Conservation (phyloP, 2,113 vertebrate species). For the Ammodytes marinus region DNA sequence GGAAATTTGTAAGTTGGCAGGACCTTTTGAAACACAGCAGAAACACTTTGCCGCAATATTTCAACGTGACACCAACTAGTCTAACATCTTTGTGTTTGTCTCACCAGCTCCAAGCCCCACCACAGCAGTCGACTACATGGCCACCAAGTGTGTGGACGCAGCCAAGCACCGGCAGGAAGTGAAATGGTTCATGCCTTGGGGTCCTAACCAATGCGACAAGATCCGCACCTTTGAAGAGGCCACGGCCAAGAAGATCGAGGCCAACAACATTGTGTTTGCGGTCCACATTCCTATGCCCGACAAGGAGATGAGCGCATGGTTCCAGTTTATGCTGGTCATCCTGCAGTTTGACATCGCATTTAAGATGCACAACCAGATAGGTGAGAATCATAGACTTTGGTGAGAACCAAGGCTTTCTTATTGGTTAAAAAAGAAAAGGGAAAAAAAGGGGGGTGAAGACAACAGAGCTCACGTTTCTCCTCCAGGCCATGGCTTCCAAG, state of each 20-base stretch:
- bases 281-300: slow-evolving; percentile 90
- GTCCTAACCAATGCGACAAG: slow-evolving; percentile 90
- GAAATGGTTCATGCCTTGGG: slow-evolving; percentile 97
- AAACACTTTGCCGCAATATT: slow-evolving; percentile 34
- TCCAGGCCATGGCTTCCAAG: not conserved
- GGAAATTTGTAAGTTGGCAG: slow-evolving; percentile 9
- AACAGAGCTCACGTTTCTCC: not conserved
- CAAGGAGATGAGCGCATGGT: slow-evolving; percentile 99
- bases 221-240: slow-evolving; percentile 92
- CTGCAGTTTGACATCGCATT: slow-evolving; percentile 96
- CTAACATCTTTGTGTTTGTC: slow-evolving; percentile 48
- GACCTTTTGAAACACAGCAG: not conserved
- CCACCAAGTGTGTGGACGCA: slow-evolving; percentile 93
- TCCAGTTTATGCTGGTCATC: slow-evolving; percentile 98
- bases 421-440: not conserved
- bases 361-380: slow-evolving; percentile 93
- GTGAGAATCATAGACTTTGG: slow-evolving; percentile 71
- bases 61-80: slow-evolving; percentile 16
- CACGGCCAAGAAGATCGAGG: slow-evolving; percentile 90
- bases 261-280: slow-evolving; percentile 96
- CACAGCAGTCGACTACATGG: slow-evolving; percentile 86
- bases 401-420: slow-evolving; percentile 65
- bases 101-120: slow-evolving; percentile 94
- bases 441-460: not conserved
- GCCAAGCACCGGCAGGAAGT: slow-evolving; percentile 86